Evolutionary conservation across 2,888 invertebrate species (phyloP).

Genomic region (Leptinotarsa rubiginosa): DNA sequence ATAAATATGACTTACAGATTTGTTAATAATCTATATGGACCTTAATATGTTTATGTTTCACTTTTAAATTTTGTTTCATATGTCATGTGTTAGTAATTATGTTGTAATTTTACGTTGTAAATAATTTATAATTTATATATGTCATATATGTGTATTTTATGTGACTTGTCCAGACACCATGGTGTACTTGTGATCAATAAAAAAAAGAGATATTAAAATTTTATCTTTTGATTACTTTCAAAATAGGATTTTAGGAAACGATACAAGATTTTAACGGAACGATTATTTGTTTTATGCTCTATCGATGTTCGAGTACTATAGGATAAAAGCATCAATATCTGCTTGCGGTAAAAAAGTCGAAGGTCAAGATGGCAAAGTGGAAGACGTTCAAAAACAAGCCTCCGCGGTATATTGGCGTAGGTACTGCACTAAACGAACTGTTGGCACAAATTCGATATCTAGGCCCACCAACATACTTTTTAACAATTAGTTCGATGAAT

Average conservation of each 20-base stretch:
- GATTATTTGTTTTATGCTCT: conserved; percentile 26
- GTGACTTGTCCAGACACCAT: no score
- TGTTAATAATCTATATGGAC: no score
- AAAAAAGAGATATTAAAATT: neutral
- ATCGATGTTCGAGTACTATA: conserved; percentile 23
- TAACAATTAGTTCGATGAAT: conserved; percentile 26
- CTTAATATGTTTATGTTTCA: no score
- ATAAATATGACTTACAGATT: no score
- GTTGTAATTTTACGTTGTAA: no score
- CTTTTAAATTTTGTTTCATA: no score
- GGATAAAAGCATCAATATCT: neutral
- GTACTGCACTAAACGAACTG: conserved; percentile 25
- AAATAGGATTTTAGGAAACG: neutral
- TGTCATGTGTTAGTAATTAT: no score
- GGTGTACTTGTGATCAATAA: no score
- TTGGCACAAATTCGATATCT: conserved; percentile 28
- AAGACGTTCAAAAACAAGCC: neutral
- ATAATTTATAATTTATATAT: no score
- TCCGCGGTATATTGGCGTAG: conserved; percentile 19
- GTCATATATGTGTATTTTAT: no score
- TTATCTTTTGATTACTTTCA: neutral
- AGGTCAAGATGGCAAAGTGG: neutral
- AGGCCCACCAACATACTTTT: conserved; percentile 28
- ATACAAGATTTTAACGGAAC: conserved; percentile 22
- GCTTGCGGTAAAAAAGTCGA: neutral